Conservation (phyloP, 53 echinoderm and acorn worm species). For the Luidia sarsii region DNA sequence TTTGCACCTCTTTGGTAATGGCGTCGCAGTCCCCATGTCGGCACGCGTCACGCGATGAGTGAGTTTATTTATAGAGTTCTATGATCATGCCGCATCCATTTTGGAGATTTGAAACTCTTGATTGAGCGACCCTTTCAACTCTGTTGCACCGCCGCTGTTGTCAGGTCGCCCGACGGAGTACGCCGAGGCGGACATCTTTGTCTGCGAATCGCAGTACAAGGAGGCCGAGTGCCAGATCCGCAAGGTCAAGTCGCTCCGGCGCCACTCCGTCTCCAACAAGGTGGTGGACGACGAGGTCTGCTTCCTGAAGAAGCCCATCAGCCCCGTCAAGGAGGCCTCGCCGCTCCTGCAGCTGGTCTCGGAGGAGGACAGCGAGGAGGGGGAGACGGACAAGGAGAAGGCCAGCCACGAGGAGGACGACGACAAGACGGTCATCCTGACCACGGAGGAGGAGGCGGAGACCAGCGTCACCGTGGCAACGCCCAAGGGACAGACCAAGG, state of each 20-base stretch:
- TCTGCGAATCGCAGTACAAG: constrained; percentile 96
- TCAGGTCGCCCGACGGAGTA: constrained; percentile 96
- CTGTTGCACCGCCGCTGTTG: too few species aligned
- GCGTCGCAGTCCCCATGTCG: too few species aligned
- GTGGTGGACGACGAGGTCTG: constrained; percentile 98
- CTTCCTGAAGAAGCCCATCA: constrained; percentile 98
- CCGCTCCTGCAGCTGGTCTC: constrained; percentile 76
- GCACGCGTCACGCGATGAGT: too few species aligned
- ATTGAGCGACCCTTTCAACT: background rate
- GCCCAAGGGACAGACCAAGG: too few species aligned
- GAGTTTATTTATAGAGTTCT: background rate
- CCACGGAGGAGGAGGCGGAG: constrained; percentile 60
- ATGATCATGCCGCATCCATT: background rate
- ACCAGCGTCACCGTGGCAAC: constrained; percentile 47
- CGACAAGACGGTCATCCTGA: constrained; percentile 53
- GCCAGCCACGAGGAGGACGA: constrained; percentile 32
- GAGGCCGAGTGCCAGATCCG: constrained; percentile 83
- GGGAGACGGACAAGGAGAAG: constrained; percentile 11
- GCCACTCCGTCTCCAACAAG: constrained; percentile 89
- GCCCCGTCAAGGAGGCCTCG: constrained; percentile 94
- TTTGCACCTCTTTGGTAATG: too few species aligned
- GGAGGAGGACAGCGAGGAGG: constrained; percentile 15
- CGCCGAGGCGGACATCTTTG: constrained; percentile 78
- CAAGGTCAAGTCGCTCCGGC: constrained; percentile 82
- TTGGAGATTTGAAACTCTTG: too few species aligned